phyloP scores from a whole-genome alignment of 1,140 invertebrate species.

The Polyergus mexicanus region DNA sequence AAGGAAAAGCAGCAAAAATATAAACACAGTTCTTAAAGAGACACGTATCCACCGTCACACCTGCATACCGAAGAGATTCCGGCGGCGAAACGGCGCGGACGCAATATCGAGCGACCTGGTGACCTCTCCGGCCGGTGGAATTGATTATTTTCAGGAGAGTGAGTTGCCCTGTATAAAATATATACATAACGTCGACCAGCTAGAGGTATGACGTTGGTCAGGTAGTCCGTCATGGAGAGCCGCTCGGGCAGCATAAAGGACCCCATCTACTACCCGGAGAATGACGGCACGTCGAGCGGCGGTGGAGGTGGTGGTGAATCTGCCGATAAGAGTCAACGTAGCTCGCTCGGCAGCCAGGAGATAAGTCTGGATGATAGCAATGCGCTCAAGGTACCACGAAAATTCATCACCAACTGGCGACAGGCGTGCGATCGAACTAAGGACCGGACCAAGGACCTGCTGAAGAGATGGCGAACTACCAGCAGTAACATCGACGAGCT shows the following conservation, averaged over 20 bases:
- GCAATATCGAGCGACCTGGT: slow-evolving; percentile 77
- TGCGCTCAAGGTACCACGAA: slow-evolving; percentile 88
- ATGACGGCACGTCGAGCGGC: slow-evolving; percentile 20
- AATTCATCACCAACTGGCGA: slow-evolving; percentile 90
- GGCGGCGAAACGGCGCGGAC: slow-evolving; percentile 44
- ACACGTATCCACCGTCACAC: neutral
- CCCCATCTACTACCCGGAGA: slow-evolving; percentile 75
- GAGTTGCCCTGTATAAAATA: slow-evolving; percentile 53
- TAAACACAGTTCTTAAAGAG: neutral
- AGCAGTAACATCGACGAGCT: slow-evolving; percentile 85
- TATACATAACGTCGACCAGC: slow-evolving; percentile 18
- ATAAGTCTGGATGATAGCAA: slow-evolving; percentile 76
- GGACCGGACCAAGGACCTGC: slow-evolving; percentile 89
- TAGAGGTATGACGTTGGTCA: slow-evolving; percentile 38
- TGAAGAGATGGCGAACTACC: slow-evolving; percentile 90
- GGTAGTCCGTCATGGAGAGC: slow-evolving; percentile 74
- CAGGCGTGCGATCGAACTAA: slow-evolving; percentile 91
- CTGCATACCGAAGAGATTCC: slow-evolving; percentile 31
- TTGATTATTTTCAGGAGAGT: slow-evolving; percentile 75
- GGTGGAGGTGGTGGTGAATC: neutral
- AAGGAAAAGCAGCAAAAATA: neutral
- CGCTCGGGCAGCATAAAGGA: slow-evolving; percentile 77
- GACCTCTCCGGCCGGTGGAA: slow-evolving; percentile 68
- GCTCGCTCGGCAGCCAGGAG: slow-evolving; percentile 75
- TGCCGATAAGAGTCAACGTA: slow-evolving; percentile 71